phyloP scores from a whole-genome alignment of 2,797 vertebrate genomes.

The Zalophus californianus region DNA sequence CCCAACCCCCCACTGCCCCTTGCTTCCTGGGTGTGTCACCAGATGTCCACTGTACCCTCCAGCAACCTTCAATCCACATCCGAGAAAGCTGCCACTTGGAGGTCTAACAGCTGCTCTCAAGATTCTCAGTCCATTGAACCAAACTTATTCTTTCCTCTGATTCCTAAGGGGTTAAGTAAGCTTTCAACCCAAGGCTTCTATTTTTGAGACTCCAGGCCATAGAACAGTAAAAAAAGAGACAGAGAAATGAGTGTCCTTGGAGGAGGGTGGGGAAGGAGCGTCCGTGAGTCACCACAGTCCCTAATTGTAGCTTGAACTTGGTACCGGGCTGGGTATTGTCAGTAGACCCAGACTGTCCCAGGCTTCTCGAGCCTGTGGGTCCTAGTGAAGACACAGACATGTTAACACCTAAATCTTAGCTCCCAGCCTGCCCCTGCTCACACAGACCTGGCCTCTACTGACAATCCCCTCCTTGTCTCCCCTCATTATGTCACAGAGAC shows the following conservation, averaged over 20 bases:
- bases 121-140: background rate
- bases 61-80: background rate
- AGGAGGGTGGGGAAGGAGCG: background rate
- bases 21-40: background rate
- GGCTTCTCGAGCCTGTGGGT: background rate
- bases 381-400: background rate
- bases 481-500: background rate
- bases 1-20: background rate
- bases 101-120: slow-evolving; percentile 3
- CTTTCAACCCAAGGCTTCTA: background rate
- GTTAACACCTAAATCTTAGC: background rate
- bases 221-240: background rate
- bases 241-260: background rate
- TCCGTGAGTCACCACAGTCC: background rate
- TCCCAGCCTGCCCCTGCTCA: background rate
- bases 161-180: background rate
- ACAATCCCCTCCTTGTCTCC: background rate
- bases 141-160: background rate
- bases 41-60: background rate
- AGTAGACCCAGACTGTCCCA: background rate
- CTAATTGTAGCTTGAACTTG: background rate
- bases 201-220: background rate
- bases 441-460: background rate
- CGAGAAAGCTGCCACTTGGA: slow-evolving; percentile 40
- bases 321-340: background rate